A percentile compares a stretch with the other conserved stretches of the same genome.
Evolutionary conservation across 2,113 vertebrate species (phyloP).

Genomic region (Gyps fulvus): DNA sequence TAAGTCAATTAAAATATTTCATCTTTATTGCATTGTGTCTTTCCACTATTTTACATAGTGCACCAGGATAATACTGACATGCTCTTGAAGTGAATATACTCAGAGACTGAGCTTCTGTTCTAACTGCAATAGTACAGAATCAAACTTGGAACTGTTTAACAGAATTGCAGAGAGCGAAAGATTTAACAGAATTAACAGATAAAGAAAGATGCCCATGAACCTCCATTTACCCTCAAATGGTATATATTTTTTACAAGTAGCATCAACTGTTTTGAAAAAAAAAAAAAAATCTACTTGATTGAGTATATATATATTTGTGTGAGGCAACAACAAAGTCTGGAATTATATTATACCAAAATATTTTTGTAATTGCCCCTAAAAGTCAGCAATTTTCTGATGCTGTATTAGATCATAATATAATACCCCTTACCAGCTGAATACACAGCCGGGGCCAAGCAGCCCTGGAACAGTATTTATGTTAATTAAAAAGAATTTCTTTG

Average conservation of each 20-base stretch:
- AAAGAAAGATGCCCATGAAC: not conserved
- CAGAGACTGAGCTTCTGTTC: not conserved
- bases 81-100: not conserved
- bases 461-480: slow-evolving; percentile 14
- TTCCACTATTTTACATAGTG: not conserved
- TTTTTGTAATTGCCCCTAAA: not conserved
- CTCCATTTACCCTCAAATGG: not conserved
- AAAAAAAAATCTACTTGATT: not conserved
- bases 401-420: not conserved
- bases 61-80: not conserved
- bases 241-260: not conserved
- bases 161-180: not conserved
- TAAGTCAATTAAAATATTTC: not conserved
- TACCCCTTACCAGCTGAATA: not conserved
- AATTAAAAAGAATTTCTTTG: slow-evolving; percentile 52
- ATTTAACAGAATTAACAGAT: not conserved
- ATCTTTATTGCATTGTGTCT: not conserved
- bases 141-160: not conserved
- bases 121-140: not conserved
- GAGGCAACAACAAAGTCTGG: not conserved
- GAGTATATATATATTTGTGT: not conserved
- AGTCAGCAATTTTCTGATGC: not conserved
- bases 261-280: not conserved
- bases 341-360: not conserved
- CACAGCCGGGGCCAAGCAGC: not conserved